A percentile compares a stretch with the other conserved stretches of the same genome.
Evolutionary conservation across 2,797 vertebrate genomes (phyloP).

Genomic region (Ataeniobius toweri): DNA sequence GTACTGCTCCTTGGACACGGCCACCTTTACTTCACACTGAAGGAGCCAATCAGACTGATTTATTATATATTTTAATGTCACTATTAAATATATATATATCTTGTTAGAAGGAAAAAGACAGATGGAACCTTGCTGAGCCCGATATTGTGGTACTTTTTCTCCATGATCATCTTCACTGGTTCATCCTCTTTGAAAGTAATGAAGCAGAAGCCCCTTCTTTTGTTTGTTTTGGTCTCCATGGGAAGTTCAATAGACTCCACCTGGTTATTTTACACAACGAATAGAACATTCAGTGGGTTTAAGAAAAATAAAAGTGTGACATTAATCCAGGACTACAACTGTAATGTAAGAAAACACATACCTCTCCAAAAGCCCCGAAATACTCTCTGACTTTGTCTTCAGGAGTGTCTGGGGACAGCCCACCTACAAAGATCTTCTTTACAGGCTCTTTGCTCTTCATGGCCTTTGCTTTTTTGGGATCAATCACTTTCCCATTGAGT

Average conservation of each 20-base stretch:
- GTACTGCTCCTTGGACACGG: constrained; percentile 99
- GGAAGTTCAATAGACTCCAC: constrained; percentile 97
- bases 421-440: constrained; percentile 99
- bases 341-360: constrained; percentile 42
- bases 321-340: not conserved
- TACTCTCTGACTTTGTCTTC: constrained; percentile 98
- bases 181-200: constrained; percentile 98
- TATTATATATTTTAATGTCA: not conserved
- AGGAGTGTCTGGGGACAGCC: constrained; percentile 96
- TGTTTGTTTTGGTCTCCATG: constrained; percentile 99
- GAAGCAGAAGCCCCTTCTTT: constrained; percentile 98
- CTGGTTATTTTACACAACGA: constrained; percentile 65
- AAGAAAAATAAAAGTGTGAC: not conserved
- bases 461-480: constrained; percentile 98
- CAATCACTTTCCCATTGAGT: constrained; percentile 97
- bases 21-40: constrained; percentile 98
- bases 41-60: not conserved
- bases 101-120: too few species aligned
- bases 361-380: constrained; percentile 95
- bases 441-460: constrained; percentile 99
- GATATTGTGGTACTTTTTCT: constrained; percentile 99
- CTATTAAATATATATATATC: not conserved
- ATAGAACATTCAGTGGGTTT: not conserved
- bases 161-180: constrained; percentile 96
- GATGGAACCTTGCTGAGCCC: constrained; percentile 94